phyloP scores from a whole-genome alignment of 2,888 invertebrate genomes.

The Philhelius pedissequus region DNA sequence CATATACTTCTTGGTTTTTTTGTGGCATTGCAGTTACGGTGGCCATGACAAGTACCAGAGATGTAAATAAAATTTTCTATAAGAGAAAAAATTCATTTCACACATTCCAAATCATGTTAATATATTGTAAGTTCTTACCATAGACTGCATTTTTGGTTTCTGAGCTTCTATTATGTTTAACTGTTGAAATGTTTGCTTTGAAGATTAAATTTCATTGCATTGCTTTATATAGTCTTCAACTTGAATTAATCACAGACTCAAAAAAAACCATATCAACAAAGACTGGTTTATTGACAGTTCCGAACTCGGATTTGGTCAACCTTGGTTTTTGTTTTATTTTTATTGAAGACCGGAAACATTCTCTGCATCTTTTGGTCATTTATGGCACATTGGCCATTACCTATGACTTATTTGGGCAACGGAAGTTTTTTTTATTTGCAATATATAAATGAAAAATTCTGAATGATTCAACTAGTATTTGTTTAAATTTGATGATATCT shows the following conservation, averaged over 20 bases:
- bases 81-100: neutral
- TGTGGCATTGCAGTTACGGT: neutral
- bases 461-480: neutral
- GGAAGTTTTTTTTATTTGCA: slow-evolving; percentile 31
- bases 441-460: slow-evolving; percentile 27
- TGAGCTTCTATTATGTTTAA: neutral
- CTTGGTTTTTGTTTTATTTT: neutral
- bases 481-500: neutral
- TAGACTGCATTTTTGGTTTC: neutral
- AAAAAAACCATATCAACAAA: neutral
- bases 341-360: slow-evolving; percentile 20
- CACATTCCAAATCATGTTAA: no score
- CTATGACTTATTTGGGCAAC: slow-evolving; percentile 27
- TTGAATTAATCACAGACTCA: neutral
- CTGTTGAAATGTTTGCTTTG: neutral
- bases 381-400: slow-evolving; percentile 8
- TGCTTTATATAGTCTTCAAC: slow-evolving; percentile 32
- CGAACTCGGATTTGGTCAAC: neutral
- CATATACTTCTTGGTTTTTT: neutral
- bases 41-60: neutral
- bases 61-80: slow-evolving; percentile 7
- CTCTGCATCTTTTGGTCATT: slow-evolving; percentile 12
- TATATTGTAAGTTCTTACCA: slow-evolving; percentile 28
- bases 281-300: neutral
- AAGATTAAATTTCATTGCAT: neutral